A percentile compares a stretch with the other conserved stretches of the same genome.
Conservation (phyloP, 1,140 invertebrate genomes). For the Scaptomyza montana region DNA sequence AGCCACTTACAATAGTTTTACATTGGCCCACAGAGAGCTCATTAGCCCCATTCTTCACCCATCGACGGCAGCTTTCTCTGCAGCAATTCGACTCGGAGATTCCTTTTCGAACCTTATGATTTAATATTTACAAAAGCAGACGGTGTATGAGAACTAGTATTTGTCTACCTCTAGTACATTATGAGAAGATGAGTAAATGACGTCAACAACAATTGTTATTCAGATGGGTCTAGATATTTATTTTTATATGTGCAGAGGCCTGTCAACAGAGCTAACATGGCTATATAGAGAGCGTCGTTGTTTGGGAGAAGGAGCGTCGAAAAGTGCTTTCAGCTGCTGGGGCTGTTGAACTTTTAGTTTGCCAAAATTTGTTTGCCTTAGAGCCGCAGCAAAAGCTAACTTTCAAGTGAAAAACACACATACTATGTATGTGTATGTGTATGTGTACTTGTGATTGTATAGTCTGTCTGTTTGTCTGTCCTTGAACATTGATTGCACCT, state of each 20-base stretch:
- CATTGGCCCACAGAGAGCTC: neutral
- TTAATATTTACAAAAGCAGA: conserved; percentile 53
- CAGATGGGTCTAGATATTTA: conserved; percentile 26
- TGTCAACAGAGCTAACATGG: conserved; percentile 32
- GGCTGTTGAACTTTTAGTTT: conserved; percentile 52
- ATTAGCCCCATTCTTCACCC: conserved; percentile 10
- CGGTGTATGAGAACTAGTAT: conserved; percentile 53
- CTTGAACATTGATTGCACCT: conserved; percentile 54
- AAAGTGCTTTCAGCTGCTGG: conserved; percentile 28
- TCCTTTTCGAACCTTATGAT: conserved; percentile 48
- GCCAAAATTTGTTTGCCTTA: conserved; percentile 25
- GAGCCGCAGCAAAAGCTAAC: neutral
- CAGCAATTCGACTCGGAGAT: conserved; percentile 14
- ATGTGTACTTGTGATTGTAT: neutral
- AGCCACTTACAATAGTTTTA: neutral
- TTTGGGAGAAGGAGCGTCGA: conserved; percentile 17
- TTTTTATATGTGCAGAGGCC: conserved; percentile 39
- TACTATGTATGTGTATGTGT: neutral
- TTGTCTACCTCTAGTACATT: neutral
- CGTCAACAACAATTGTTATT: conserved; percentile 45
- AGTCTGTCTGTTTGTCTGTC: conserved; percentile 36
- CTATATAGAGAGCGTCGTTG: conserved; percentile 37
- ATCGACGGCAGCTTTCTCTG: too few relatives aligned
- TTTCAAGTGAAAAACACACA: conserved; percentile 8
- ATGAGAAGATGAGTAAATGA: conserved; percentile 16